A percentile compares a stretch with the other conserved stretches of the same genome.
Evolutionary conservation across 2,888 invertebrate genomes (phyloP).

Genomic region (Andrena marginata): DNA sequence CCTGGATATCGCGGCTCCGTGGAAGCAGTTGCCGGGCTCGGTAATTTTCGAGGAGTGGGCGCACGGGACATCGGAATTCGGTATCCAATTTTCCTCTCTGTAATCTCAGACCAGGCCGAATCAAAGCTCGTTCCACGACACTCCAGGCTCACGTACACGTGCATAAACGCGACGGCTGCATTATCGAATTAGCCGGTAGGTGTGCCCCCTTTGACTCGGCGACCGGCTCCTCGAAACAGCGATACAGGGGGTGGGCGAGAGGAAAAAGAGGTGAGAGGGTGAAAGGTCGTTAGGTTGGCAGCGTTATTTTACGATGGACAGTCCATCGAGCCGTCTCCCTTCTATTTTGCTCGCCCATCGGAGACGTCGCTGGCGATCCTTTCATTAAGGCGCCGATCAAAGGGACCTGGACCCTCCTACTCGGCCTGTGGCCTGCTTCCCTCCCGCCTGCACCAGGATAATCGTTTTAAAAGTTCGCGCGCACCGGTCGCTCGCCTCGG

Average conservation of each 20-base stretch:
- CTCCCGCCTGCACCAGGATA: constrained; percentile 31
- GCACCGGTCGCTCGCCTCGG: constrained; percentile 3
- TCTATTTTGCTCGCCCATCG: constrained; percentile 42
- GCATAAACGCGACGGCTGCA: constrained; percentile 37
- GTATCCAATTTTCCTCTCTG: constrained; percentile 77
- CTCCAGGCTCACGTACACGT: not conserved
- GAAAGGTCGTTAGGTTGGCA: constrained; percentile 61
- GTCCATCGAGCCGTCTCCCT: constrained; percentile 38
- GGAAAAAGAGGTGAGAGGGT: constrained; percentile 4
- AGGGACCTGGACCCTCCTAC: constrained; percentile 46
- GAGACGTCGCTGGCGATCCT: constrained; percentile 61
- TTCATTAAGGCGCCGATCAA: constrained; percentile 68
- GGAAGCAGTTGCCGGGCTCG: not conserved
- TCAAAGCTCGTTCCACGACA: constrained; percentile 72
- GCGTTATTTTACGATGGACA: constrained; percentile 68
- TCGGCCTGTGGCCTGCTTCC: constrained; percentile 21
- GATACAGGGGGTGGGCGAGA: constrained; percentile 24
- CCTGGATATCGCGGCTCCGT: not conserved
- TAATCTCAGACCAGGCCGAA: constrained; percentile 75
- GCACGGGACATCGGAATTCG: constrained; percentile 69
- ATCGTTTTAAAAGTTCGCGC: constrained; percentile 51
- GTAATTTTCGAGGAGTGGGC: constrained; percentile 44
- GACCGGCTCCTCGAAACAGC: constrained; percentile 42
- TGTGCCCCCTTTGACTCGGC: constrained; percentile 65
- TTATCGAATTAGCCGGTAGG: constrained; percentile 74